Conservation (phyloP, 2,113 vertebrate species). For the Rallus limicola region DNA sequence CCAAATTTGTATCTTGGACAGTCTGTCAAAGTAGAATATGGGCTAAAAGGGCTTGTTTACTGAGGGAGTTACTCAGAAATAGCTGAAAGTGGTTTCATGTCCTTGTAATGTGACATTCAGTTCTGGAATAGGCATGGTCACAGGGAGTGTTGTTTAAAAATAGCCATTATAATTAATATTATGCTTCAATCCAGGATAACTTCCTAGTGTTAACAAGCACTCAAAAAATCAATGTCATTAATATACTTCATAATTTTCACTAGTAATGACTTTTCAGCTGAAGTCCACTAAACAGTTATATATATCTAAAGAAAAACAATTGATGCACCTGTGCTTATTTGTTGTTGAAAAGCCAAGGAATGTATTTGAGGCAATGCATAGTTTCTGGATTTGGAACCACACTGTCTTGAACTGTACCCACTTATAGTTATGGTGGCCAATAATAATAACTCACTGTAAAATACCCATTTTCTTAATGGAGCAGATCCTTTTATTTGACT, state of each 20-base stretch:
- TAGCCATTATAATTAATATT: background rate
- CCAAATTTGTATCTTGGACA: background rate
- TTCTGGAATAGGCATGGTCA: background rate
- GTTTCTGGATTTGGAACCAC: background rate
- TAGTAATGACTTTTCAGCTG: background rate
- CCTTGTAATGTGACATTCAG: background rate
- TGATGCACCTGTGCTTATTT: background rate
- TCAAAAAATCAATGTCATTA: background rate
- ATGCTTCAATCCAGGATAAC: background rate
- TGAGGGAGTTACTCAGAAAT: background rate
- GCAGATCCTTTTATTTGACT: background rate
- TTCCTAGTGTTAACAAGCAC: background rate
- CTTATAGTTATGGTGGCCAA: background rate
- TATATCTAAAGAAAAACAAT: background rate
- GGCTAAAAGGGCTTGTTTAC: constrained; percentile 21
- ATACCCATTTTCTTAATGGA: background rate
- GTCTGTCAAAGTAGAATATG: background rate
- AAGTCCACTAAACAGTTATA: background rate
- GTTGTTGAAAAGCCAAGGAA: background rate
- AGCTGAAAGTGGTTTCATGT: background rate
- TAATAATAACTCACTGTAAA: background rate
- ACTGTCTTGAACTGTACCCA: background rate
- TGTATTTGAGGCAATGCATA: background rate
- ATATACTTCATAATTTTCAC: background rate
- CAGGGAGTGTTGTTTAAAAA: background rate